Evolutionary conservation across 2,888 invertebrate species (phyloP).

Genomic region (Ennomos quercinarius): DNA sequence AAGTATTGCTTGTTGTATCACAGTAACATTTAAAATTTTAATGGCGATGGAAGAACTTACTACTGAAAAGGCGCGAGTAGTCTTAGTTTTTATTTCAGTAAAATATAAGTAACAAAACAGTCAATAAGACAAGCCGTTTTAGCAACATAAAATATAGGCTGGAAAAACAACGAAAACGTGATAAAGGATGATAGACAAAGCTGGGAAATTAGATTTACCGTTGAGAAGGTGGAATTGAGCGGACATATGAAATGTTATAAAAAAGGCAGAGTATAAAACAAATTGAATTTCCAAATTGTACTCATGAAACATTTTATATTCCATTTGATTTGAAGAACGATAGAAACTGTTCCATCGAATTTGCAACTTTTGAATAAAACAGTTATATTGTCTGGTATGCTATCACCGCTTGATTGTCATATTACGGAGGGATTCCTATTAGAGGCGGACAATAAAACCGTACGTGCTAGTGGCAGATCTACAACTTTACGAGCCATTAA

Average conservation of each 20-base stretch:
- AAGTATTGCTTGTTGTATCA: too few relatives aligned
- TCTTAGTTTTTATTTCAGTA: too few relatives aligned
- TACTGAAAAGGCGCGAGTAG: too few relatives aligned
- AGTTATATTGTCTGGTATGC: conserved; percentile 16
- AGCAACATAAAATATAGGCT: conserved; percentile 33
- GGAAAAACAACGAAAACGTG: conserved; percentile 36
- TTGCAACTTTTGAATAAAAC: conserved; percentile 9
- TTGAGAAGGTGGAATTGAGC: conserved; percentile 32
- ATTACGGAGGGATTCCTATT: conserved; percentile 30
- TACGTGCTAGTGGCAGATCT: conserved; percentile 40
- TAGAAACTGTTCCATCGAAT: not conserved
- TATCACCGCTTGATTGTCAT: conserved; percentile 26
- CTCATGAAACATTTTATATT: conserved; percentile 14
- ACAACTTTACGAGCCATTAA: conserved; percentile 44
- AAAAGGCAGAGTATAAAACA: conserved; percentile 21
- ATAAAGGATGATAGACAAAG: conserved; percentile 49
- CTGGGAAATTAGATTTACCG: conserved; percentile 50
- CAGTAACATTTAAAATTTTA: too few relatives aligned
- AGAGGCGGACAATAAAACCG: conserved; percentile 36
- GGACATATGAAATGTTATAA: conserved; percentile 39
- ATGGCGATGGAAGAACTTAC: too few relatives aligned
- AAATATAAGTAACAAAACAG: conserved; percentile 10
- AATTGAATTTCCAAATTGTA: conserved; percentile 26
- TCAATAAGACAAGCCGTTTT: conserved; percentile 33
- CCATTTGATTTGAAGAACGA: conserved; percentile 13